Evolutionary conservation across 1,140 invertebrate genomes (phyloP).

Genomic region (Aporrectodea caliginosa): DNA sequence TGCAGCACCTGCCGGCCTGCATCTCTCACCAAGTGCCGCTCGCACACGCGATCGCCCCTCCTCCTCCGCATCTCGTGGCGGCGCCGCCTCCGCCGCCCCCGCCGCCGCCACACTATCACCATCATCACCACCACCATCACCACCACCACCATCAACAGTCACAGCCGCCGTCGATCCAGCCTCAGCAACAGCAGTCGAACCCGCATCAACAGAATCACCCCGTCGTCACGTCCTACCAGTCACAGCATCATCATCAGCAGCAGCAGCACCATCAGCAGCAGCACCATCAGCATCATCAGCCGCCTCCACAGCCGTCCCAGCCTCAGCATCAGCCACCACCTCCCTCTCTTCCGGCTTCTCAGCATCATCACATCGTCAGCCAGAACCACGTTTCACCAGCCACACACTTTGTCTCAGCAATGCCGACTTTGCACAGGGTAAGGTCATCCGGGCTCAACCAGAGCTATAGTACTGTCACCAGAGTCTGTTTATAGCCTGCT

Average conservation of each 20-base stretch:
- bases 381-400: conserved; percentile 35
- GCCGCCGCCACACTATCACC: conserved; percentile 14
- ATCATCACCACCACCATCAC: background rate
- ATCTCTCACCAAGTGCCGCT: conserved; percentile 43
- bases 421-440: background rate
- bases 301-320: conserved; percentile 30
- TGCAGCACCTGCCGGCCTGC: conserved; percentile 51
- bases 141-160: background rate
- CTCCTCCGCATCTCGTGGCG: background rate
- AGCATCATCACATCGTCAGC: conserved; percentile 13
- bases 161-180: background rate
- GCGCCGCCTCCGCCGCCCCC: conserved; percentile 22
- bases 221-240: background rate
- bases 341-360: conserved; percentile 19
- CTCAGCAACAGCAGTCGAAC: conserved; percentile 45
- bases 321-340: conserved; percentile 29
- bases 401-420: background rate
- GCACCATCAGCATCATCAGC: conserved; percentile 40
- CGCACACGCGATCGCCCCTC: conserved; percentile 22
- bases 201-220: conserved; percentile 42
- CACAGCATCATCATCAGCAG: conserved; percentile 47
- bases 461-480: too few species aligned
- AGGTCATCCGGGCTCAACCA: too few species aligned
- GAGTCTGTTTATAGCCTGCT: too few species aligned
- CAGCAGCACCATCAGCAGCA: conserved; percentile 56